Percentiles rank a stretch among this genome's conserved stretches.
Conservation (phyloP, 2,797 vertebrate genomes). For the Poecilia wingei region DNA sequence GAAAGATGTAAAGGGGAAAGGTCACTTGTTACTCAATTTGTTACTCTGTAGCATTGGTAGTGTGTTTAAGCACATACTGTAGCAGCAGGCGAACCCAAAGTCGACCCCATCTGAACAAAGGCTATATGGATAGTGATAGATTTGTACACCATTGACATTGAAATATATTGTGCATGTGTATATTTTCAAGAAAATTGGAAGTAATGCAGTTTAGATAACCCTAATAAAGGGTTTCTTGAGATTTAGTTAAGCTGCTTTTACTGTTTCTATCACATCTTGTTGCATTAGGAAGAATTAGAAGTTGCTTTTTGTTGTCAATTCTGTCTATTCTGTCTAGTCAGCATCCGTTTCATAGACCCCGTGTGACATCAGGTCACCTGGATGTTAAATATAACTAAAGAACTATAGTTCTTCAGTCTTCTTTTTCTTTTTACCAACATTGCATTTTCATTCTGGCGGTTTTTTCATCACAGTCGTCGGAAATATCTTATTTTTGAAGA, state of each 20-base stretch:
- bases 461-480: background rate
- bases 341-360: background rate
- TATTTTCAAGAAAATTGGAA: background rate
- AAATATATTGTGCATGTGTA: background rate
- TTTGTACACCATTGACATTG: background rate
- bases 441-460: background rate
- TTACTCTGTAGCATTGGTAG: constrained; percentile 42
- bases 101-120: background rate
- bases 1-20: constrained; percentile 56
- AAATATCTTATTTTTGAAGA: background rate
- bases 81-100: constrained; percentile 1
- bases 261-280: background rate
- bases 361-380: background rate
- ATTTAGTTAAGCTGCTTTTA: background rate
- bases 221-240: background rate
- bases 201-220: background rate
- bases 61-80: constrained; percentile 30
- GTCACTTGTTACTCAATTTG: constrained; percentile 61
- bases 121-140: background rate
- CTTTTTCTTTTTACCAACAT: background rate
- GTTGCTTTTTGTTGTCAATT: background rate
- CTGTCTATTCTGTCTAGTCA: background rate
- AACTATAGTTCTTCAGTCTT: background rate
- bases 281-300: background rate
- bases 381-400: background rate